These are phyloP conservation scores for Neotoxoptera formosana DNA, from an alignment of 1,140 invertebrate genomes.

Conservation along the genomic window DNA sequence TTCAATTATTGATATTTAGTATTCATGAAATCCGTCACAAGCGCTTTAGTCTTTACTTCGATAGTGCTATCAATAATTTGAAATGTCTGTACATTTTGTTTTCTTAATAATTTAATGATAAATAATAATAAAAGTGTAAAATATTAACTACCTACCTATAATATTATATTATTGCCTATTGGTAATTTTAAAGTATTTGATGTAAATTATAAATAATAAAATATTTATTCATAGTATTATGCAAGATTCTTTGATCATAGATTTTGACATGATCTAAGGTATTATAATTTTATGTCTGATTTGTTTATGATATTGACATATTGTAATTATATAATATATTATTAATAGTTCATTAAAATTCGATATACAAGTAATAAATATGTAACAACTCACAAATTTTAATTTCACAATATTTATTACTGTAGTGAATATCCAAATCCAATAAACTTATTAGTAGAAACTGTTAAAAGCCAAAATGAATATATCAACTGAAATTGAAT, in stretches of 20 bases:
- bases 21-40: background rate
- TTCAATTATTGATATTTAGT: background rate
- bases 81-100: no score
- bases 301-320: background rate
- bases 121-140: no score
- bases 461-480: conserved; percentile 57
- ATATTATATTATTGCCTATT: no score
- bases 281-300: background rate
- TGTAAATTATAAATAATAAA: background rate
- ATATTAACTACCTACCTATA: no score
- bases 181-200: no score
- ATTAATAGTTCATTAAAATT: background rate
- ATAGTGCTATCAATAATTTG: background rate
- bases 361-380: no score
- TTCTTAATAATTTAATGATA: no score
- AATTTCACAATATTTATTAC: background rate
- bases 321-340: background rate
- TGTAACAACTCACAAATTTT: background rate
- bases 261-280: background rate
- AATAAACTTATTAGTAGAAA: background rate
- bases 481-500: conserved; percentile 53
- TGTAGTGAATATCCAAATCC: no score
- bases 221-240: background rate
- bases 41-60: background rate
- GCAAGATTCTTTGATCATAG: background rate